Evolutionary conservation across 2,797 vertebrate genomes (phyloP).

Genomic region (Knipowitschia caucasica): DNA sequence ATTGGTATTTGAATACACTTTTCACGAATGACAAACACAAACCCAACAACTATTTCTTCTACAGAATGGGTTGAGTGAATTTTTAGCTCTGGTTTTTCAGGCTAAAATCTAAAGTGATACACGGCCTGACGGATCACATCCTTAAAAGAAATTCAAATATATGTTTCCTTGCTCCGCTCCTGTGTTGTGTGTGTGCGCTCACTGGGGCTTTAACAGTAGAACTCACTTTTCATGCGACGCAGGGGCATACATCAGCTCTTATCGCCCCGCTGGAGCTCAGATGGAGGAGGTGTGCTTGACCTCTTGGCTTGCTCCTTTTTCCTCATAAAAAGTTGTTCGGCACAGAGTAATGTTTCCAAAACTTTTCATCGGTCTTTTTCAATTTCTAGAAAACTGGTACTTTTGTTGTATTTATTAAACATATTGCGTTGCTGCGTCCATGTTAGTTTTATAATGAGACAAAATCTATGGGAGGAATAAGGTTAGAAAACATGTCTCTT

Average conservation of each 20-base stretch:
- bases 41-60: no score
- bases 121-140: no score
- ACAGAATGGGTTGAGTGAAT: no score
- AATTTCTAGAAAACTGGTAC: no score
- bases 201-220: constrained; percentile 45
- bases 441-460: no score
- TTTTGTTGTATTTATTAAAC: not conserved
- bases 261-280: constrained; percentile 31
- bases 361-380: not conserved
- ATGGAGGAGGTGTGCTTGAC: constrained; percentile 38
- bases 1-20: no score
- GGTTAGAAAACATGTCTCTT: no score
- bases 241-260: constrained; percentile 50
- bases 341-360: not conserved
- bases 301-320: constrained; percentile 24
- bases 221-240: constrained; percentile 54
- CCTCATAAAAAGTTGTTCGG: constrained; percentile 5
- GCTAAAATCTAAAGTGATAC: constrained; percentile 37
- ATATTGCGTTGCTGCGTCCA: no score
- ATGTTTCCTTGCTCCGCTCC: constrained; percentile 30
- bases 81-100: no score
- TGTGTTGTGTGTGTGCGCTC: constrained; percentile 42
- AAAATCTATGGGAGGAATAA: no score
- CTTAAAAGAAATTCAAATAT: no score
- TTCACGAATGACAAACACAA: no score